Base-by-base conservation (phyloP, 2,797 vertebrate species). In the Chaetophractus vellerosus region DNA sequence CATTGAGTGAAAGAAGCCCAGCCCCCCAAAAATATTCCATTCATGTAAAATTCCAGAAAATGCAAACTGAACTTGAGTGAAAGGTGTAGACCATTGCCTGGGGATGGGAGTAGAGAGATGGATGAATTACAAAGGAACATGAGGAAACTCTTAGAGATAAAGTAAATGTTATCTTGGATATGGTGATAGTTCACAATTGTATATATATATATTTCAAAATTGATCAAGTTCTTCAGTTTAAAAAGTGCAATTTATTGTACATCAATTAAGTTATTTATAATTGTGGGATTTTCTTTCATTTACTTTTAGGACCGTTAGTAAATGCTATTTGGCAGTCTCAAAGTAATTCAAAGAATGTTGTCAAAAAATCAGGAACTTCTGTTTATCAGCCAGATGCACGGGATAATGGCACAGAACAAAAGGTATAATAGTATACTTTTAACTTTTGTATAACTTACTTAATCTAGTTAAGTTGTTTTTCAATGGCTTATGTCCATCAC, bases 341-440 rank as follows among this genome's bases (percentile, higher is more conserved):
- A 71, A 88, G 52, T 95, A 88, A 0, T 69, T 75, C 93, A 82
- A 96, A 92, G 88, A 94, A 75, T 72, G 6, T 78, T 64, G 2
- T 5, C 6, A 92, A 88, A 96, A 88, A 80, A 7, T 31, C 76
- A 55, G 6, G 26, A 92, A 23, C 59, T 66, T 59, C 95, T 68
- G 9, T 21, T 68, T n/a, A 9, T 71, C 93, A 76, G 0, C 5
- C 36, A 74, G 59, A 84, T 9, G 1, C 48, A 33, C 80, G 50
- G 9, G 45, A 93, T 48, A 83, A 36, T 72, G 15, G 2, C 63
- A 69, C 9, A 68, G 85, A 96, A 88, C 66, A 81, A 94, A 97
- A 97, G 97, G 96, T 97, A 96, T 90, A 68, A 87, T 59, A 68
- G 74, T 74, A 31, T 33, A 4, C 75, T 75, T 85, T 69, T 68